Evolutionary conservation across 2,888 invertebrate genomes (phyloP).

Genomic region (Chrysolina haemoptera): DNA sequence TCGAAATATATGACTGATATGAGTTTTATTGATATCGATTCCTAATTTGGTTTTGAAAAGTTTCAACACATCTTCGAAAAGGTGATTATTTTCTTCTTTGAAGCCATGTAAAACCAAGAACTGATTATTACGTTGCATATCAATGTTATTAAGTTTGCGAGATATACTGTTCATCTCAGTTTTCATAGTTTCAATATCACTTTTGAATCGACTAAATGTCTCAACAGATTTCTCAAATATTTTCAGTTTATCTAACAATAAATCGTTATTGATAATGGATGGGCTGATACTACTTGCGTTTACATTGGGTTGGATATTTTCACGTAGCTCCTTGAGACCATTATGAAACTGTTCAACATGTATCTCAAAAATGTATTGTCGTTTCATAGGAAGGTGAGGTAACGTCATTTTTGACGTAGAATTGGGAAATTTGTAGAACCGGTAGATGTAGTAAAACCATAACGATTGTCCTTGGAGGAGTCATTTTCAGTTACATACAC

Average conservation of each 20-base stretch:
- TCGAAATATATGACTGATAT: not conserved
- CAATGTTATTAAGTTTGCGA: not conserved
- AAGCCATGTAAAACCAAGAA: not conserved
- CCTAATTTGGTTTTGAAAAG: not conserved
- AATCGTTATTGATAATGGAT: not conserved
- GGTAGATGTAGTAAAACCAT: too few relatives aligned
- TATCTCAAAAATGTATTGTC: too few relatives aligned
- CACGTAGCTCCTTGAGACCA: not conserved
- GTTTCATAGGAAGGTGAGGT: too few relatives aligned
- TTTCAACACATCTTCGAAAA: not conserved
- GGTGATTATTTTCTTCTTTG: constrained; percentile 4
- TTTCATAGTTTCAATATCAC: not conserved
- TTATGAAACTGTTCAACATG: constrained; percentile 4
- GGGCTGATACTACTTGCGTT: not conserved
- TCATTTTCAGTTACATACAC: too few relatives aligned
- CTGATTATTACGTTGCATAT: not conserved
- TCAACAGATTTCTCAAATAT: not conserved
- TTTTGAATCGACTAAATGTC: not conserved
- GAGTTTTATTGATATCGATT: not conserved
- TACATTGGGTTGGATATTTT: not conserved
- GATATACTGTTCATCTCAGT: not conserved
- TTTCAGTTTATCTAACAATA: not conserved
- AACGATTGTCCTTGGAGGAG: too few relatives aligned
- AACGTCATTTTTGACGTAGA: too few relatives aligned
- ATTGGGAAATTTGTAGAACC: too few relatives aligned